Conservation (phyloP, 2,113 vertebrate genomes). For the Vulpes ferrilata region DNA sequence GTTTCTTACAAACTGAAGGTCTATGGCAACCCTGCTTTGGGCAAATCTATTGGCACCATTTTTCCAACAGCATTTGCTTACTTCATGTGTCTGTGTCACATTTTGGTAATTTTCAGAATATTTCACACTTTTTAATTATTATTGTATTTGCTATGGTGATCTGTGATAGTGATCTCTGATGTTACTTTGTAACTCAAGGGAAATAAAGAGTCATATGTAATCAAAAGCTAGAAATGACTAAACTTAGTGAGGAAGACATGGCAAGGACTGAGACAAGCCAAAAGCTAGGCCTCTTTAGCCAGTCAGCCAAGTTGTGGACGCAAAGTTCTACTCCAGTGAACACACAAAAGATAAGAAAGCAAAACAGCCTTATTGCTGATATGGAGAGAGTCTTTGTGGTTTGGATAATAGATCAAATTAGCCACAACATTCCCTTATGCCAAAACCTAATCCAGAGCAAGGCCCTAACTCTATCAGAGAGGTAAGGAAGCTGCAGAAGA, state of each 20-base stretch:
- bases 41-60: background rate
- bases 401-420: background rate
- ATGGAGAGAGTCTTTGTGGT: background rate
- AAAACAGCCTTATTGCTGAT: background rate
- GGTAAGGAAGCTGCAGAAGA: background rate
- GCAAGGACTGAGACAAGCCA: background rate
- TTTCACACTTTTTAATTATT: background rate
- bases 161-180: background rate
- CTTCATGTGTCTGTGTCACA: background rate
- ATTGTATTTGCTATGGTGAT: background rate
- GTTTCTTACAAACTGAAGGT: background rate
- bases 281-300: background rate
- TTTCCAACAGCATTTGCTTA: background rate
- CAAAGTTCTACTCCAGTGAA: background rate
- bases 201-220: background rate
- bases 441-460: background rate
- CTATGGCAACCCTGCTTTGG: background rate
- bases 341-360: background rate
- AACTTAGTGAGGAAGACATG: background rate
- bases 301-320: background rate
- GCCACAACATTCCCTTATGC: background rate
- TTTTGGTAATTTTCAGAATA: background rate
- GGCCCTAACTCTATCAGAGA: background rate
- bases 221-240: background rate
- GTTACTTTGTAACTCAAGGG: background rate